These are phyloP conservation scores for Cynodonichthys magdalenae DNA, from an alignment of 2,797 vertebrate genomes.

Conservation along the genomic window DNA sequence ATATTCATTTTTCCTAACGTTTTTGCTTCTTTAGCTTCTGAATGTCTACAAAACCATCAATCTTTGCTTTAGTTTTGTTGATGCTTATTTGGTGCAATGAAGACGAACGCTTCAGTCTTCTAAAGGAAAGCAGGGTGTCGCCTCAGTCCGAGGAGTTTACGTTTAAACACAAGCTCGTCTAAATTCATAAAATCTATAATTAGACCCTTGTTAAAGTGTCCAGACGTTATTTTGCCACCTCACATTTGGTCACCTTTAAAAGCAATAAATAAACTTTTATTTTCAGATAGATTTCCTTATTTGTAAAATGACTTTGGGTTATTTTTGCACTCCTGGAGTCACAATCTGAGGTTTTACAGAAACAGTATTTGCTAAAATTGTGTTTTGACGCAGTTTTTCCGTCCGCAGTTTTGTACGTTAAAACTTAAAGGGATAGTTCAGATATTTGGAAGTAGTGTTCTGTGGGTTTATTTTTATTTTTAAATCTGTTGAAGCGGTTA, in stretches of 20 bases:
- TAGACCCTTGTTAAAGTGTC: background rate
- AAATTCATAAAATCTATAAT: background rate
- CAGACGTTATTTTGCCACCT: background rate
- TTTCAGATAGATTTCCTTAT: constrained; percentile 9
- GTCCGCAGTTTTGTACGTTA: no score
- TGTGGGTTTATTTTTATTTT: no score
- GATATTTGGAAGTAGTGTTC: no score
- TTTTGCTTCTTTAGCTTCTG: constrained; percentile 16
- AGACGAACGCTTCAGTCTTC: constrained; percentile 48
- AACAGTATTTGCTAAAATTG: constrained; percentile 47
- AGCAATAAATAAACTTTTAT: background rate
- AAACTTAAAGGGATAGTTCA: no score
- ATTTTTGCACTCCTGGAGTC: constrained; percentile 48
- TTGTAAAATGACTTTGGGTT: constrained; percentile 17
- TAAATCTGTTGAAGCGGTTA: no score
- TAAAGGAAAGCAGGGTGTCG: constrained; percentile 64
- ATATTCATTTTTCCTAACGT: constrained; percentile 6
- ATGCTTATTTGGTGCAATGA: constrained; percentile 77
- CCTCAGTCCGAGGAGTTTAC: constrained; percentile 27
- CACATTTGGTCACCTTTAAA: background rate
- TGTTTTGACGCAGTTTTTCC: constrained; percentile 13
- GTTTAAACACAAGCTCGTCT: background rate
- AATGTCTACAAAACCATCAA: constrained; percentile 42
- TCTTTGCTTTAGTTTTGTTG: constrained; percentile 24
- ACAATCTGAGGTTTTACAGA: constrained; percentile 26